A percentile compares a stretch with the other conserved stretches of the same genome.
Evolutionary conservation across 2,888 invertebrate species (phyloP).

Genomic region (Globia sparganii): DNA sequence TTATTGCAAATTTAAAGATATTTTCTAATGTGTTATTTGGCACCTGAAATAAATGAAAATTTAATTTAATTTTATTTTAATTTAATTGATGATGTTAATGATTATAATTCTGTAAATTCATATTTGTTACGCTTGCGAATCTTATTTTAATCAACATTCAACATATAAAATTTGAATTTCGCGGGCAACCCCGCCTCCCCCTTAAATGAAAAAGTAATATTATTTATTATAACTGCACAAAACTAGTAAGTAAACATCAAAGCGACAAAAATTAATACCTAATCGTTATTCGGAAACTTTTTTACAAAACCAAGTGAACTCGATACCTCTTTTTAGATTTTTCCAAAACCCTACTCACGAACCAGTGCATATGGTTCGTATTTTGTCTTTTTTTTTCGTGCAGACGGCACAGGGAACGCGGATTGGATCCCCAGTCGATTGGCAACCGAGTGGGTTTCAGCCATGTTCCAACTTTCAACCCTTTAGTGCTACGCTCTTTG

Average conservation of each 20-base stretch:
- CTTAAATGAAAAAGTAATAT: not conserved
- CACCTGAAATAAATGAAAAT: no score
- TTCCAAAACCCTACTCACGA: conserved; percentile 12
- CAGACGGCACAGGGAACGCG: conserved; percentile 8
- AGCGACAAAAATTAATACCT: conserved; percentile 8
- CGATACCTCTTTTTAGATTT: conserved; percentile 21
- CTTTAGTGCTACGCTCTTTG: conserved; percentile 44
- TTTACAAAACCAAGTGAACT: conserved; percentile 17
- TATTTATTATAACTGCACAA: not conserved
- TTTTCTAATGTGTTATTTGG: no score
- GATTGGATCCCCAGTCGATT: conserved; percentile 56
- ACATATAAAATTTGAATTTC: no score
- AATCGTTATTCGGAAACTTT: conserved; percentile 14
- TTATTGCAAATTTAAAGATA: no score
- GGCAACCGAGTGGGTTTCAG: conserved; percentile 52
- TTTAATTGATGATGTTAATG: no score
- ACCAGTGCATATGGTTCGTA: conserved; percentile 12
- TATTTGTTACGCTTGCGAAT: no score
- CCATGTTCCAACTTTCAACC: conserved; percentile 52
- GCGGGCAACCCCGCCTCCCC: no score
- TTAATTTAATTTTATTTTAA: no score
- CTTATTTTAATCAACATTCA: no score
- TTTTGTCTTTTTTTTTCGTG: conserved; percentile 26
- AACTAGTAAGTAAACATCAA: not conserved
- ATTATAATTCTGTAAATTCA: no score